These are phyloP conservation scores for Metaphire vulgaris DNA, from an alignment of 1,140 invertebrate species.

Conservation along the genomic window DNA sequence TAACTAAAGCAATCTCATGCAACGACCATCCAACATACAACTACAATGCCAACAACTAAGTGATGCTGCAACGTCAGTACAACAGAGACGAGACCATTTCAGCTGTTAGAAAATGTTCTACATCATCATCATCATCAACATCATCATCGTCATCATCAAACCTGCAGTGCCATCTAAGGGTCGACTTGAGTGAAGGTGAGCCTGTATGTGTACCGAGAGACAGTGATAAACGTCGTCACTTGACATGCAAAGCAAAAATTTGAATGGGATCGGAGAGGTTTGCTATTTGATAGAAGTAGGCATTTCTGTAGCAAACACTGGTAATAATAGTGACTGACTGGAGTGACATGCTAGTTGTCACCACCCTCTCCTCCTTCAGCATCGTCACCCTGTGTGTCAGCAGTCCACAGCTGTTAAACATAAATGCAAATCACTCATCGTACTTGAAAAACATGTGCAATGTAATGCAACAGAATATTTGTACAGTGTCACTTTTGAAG, in stretches of 20 bases:
- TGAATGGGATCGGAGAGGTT: not conserved
- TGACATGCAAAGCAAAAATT: slow-evolving; percentile 1
- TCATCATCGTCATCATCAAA: not conserved
- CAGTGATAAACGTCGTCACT: not conserved
- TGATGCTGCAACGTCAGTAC: not conserved
- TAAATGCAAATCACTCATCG: not conserved
- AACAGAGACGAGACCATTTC: not conserved
- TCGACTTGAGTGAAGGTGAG: not conserved
- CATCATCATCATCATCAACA: not conserved
- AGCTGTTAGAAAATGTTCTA: not conserved
- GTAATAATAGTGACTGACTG: not conserved
- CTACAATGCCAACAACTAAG: not conserved
- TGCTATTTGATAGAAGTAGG: too few relatives aligned
- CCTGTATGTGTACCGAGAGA: not conserved
- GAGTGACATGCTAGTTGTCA: not conserved
- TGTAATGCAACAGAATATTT: not conserved
- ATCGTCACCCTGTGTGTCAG: slow-evolving; percentile 76
- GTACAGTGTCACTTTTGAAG: not conserved
- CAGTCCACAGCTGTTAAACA: slow-evolving; percentile 73
- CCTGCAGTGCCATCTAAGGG: not conserved
- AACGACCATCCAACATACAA: not conserved
- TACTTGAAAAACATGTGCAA: not conserved
- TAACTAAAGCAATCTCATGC: not conserved
- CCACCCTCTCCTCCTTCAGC: slow-evolving; percentile 29
- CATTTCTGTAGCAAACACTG: not conserved